Base-by-base conservation (phyloP, 2,888 invertebrate species). In the Platerodrilus igneus region DNA sequence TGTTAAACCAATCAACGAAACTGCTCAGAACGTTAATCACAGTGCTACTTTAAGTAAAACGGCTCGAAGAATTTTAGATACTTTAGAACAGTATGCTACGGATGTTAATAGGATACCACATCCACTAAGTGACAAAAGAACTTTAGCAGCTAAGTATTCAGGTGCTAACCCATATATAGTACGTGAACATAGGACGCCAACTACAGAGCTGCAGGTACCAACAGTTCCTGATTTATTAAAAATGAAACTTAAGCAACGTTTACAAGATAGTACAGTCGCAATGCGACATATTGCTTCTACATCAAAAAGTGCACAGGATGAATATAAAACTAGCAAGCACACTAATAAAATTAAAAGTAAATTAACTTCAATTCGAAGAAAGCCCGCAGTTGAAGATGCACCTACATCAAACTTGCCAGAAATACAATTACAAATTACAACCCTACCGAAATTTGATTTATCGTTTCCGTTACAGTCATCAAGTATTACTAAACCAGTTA, bases 81-180 rank as follows among this genome's bases (percentile, higher is more conserved):
- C 88, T 3, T 69, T 93, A 37, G 87, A 91, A 61, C 79, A 83
- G 53, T 88, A 86, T 67, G 83, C 87, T 0, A 85, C 89, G 2
- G 89, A 90, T 63, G 88, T 84, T 2, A 83, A 79, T 58, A 82
- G 83, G 58, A 85, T 89, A 63, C 86, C 86, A 2, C 51, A 70
- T n/a, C 65, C 66, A 26, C 55, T 53, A 21, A 49, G 63, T 16
- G n/a, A n/a, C n/a, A 66, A 62, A 40, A 60, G 44, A 28, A 48
- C 48, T 20, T 50, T 60, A 30, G 45, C 59, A 41, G 51, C 59
- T 3, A 57, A 51, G 40, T 60, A 59, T 45, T 52, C 56, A n/a
- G 60, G 60, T 10, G 58, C 59, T 8, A 65, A 58, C 51, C 67
- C 66, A 0, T 67, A 66, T 43, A 32, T 51, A 3, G 29, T 53